A percentile compares a stretch with the other conserved stretches of the same genome.
phyloP scores from a whole-genome alignment of 2,797 vertebrate species.

The Petrocephalus schoutedeni region DNA sequence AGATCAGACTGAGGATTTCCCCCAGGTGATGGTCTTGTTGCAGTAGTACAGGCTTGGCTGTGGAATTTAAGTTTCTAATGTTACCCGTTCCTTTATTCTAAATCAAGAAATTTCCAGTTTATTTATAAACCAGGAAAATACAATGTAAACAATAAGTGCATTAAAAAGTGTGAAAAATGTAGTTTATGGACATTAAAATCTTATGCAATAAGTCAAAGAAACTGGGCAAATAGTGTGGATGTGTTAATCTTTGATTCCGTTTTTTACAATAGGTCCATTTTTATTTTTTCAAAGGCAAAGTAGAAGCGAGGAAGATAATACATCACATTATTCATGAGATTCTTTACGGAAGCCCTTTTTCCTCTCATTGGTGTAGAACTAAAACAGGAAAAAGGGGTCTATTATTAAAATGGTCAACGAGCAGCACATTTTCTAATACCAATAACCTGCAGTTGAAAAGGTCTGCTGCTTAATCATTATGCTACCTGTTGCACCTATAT shows the following conservation, averaged over 20 bases:
- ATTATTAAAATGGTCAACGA: not conserved
- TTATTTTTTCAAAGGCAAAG: not conserved
- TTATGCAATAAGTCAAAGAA: not conserved
- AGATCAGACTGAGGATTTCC: slow-evolving; percentile 12
- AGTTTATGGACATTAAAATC: not conserved
- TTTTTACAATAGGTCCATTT: not conserved
- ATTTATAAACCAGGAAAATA: not conserved
- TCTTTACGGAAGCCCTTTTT: not conserved
- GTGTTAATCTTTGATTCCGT: not conserved
- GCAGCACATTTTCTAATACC: not conserved
- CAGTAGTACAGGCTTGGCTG: not conserved
- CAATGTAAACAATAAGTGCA: not conserved
- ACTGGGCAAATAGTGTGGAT: not conserved
- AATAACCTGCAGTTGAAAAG: not conserved
- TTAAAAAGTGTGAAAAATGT: not conserved
- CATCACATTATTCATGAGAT: not conserved
- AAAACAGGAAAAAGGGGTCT: not conserved
- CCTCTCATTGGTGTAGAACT: not conserved
- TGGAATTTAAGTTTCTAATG: not conserved
- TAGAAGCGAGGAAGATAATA: not conserved
- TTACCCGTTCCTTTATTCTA: not conserved
- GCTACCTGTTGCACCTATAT: slow-evolving; percentile 8
- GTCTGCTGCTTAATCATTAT: not conserved
- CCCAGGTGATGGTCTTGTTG: slow-evolving; percentile 19
- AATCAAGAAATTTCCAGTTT: not conserved